A percentile compares a stretch with the other conserved stretches of the same genome.
phyloP scores from a whole-genome alignment of 2,888 invertebrate genomes.

The Halictus ligatus region DNA sequence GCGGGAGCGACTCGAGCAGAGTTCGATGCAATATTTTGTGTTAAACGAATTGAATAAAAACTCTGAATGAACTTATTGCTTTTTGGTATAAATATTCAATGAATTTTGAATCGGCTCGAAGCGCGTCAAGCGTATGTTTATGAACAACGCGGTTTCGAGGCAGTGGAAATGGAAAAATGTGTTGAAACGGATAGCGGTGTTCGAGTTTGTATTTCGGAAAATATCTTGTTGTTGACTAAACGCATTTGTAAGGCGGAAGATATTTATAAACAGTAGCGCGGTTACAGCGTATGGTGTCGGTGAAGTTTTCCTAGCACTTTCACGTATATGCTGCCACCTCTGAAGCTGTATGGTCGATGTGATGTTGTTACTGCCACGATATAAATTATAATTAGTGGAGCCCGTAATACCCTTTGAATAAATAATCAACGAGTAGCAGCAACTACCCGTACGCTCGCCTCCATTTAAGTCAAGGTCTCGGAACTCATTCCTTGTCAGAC shows the following conservation, averaged over 20 bases:
- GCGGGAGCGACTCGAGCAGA: too few species aligned
- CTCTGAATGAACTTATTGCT: neutral
- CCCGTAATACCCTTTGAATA: slow-evolving; percentile 82
- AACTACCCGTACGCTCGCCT: slow-evolving; percentile 73
- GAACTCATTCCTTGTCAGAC: slow-evolving; percentile 72
- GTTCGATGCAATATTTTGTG: neutral
- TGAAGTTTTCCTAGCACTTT: slow-evolving; percentile 56
- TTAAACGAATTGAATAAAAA: neutral
- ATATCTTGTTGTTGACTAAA: neutral
- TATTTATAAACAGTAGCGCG: slow-evolving; percentile 34
- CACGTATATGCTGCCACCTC: slow-evolving; percentile 46
- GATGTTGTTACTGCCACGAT: slow-evolving; percentile 79
- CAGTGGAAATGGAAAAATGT: neutral
- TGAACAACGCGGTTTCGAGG: neutral
- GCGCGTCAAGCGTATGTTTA: neutral
- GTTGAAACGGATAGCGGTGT: neutral
- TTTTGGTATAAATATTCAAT: neutral
- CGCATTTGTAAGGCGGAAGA: neutral
- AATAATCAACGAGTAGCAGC: slow-evolving; percentile 78
- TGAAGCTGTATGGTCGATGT: slow-evolving; percentile 71
- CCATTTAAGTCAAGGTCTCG: slow-evolving; percentile 75
- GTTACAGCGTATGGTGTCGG: slow-evolving; percentile 26
- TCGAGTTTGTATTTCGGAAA: neutral
- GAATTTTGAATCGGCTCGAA: neutral
- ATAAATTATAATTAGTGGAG: slow-evolving; percentile 83